Base-by-base conservation (phyloP, 2,113 vertebrate genomes). In the Ammodytes marinus region DNA sequence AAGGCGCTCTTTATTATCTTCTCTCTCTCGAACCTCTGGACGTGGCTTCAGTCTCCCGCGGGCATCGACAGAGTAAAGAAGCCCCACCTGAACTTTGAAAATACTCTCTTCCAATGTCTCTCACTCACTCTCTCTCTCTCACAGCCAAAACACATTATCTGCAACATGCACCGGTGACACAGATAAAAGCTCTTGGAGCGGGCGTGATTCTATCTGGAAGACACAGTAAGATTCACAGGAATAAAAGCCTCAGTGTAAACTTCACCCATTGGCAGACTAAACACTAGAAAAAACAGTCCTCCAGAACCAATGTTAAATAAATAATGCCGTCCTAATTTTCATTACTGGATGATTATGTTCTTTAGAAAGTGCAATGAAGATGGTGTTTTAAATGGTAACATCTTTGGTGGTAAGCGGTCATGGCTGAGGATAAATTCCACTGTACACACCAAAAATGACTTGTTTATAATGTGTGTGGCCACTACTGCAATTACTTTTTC, bases 1-100 rank as follows among this genome's bases (percentile, higher is more conserved):
- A 91, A 93, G 92, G 76, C 35, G 10, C 69, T 72, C 89, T 89
- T 85, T 93, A 81, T 92, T 78, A 27, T 27, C 27, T 69, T 75
- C 49, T 54, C 47, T 15, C 57, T 52, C 35, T 66, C 54, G 68
- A 81, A 86, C 69, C 75, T 61, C 75, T 68, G 46, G 35, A 77
- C 68, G 74, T 71, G 85, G 82, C 71, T 59, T 68, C 83, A 69
- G 80, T 61, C 57, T 80, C 50, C 69, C 60, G 50, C 74, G 59
- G 76, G 66, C 66, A 69, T 52, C 54, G 4, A 39, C 47, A 52
- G 43, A 75, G 60, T 50, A 37, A 14, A 66, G 73, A 11, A 69
- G 77, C 55, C 59, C 61, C 76, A 87, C 70, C 81, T 77, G 64
- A 80, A 43, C 79, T 49, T 61, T 77, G 15, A 77, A 73, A 69